Conservation (phyloP, 2,888 invertebrate genomes). For the Camponotus fellah region DNA sequence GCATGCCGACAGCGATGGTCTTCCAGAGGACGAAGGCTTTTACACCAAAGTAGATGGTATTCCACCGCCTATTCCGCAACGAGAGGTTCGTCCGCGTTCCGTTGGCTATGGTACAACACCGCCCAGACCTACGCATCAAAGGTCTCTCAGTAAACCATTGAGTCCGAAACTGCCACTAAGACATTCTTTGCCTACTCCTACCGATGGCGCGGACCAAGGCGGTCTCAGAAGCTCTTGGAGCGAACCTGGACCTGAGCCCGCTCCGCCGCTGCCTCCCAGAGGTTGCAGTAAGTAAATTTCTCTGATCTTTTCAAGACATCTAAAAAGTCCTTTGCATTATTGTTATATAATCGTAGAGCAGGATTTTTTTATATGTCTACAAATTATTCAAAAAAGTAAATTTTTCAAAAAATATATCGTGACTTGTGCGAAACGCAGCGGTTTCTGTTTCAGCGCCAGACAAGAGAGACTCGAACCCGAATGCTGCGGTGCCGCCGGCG, state of each 20-base stretch:
- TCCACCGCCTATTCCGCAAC: conserved; percentile 88
- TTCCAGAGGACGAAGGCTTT: conserved; percentile 84
- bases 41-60: conserved; percentile 83
- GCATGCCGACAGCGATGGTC: conserved; percentile 81
- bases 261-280: conserved; percentile 91
- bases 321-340: neutral
- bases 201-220: conserved; percentile 85
- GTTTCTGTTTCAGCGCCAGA: conserved; percentile 86
- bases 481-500: conserved; percentile 86
- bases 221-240: conserved; percentile 88
- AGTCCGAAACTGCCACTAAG: conserved; percentile 87
- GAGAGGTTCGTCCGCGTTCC: conserved; percentile 88
- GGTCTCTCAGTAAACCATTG: conserved; percentile 87
- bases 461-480: conserved; percentile 86
- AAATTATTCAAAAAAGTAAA: neutral
- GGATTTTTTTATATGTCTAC: neutral
- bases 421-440: neutral
- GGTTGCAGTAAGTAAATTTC: conserved; percentile 89
- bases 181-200: conserved; percentile 87
- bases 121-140: conserved; percentile 85
- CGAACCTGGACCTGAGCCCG: conserved; percentile 89
- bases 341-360: neutral
- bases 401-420: neutral
- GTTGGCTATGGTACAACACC: conserved; percentile 87
- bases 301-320: neutral